Evolutionary conservation across 2,113 vertebrate genomes (phyloP).

Genomic region (Haemorhous mexicanus): DNA sequence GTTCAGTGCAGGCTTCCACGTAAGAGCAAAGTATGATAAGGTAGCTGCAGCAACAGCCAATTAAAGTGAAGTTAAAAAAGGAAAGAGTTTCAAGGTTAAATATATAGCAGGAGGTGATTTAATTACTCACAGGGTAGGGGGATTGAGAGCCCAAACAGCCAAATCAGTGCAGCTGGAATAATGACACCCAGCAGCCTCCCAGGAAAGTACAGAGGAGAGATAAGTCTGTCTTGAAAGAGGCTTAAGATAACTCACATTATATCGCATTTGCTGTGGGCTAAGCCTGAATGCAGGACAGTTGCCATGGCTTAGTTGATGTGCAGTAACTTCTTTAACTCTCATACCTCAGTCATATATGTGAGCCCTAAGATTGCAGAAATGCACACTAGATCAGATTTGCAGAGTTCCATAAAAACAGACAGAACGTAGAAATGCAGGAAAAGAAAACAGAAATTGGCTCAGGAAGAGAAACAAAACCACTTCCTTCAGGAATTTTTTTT

Average conservation of each 20-base stretch:
- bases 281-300: neutral
- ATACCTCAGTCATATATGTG: neutral
- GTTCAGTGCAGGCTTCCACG: neutral
- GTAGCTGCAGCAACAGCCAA: neutral
- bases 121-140: neutral
- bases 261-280: neutral
- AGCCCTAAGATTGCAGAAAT: neutral
- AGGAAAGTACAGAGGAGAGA: neutral
- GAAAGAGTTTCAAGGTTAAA: neutral
- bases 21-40: neutral
- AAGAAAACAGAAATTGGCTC: neutral
- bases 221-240: neutral
- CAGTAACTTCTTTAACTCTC: neutral
- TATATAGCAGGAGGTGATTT: neutral
- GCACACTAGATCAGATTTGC: neutral
- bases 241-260: constrained; percentile 24
- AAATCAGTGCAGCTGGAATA: neutral
- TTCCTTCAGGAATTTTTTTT: neutral
- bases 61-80: neutral
- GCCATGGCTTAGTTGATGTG: neutral
- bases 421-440: neutral
- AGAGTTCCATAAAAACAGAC: neutral
- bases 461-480: neutral
- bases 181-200: neutral
- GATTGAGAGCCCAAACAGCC: neutral